phyloP scores from a whole-genome alignment of 2,888 invertebrate genomes.

The Hydroisotoma schaefferi region DNA sequence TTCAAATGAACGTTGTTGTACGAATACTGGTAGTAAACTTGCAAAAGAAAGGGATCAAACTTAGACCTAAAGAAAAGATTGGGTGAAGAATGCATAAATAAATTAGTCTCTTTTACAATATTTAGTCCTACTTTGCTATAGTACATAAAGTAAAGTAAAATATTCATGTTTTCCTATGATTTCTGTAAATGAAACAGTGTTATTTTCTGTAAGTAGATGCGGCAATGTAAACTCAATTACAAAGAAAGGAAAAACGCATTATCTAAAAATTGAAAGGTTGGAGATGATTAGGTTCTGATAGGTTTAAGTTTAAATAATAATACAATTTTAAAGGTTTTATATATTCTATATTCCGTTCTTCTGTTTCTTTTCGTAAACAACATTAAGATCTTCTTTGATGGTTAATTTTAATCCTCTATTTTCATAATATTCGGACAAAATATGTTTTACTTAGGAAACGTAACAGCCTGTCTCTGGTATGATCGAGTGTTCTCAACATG shows the following conservation, averaged over 20 bases:
- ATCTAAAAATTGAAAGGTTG: background rate
- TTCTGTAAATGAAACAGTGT: too few relatives aligned
- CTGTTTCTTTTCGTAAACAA: background rate
- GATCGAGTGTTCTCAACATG: too few relatives aligned
- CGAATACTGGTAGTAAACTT: slow-evolving; percentile 12
- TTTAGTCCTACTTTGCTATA: too few relatives aligned
- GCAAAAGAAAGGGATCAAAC: slow-evolving; percentile 8
- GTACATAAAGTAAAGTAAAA: too few relatives aligned
- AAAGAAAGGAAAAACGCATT: slow-evolving; percentile 7
- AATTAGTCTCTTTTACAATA: background rate
- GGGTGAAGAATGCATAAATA: slow-evolving; percentile 5
- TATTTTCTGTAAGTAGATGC: slow-evolving; percentile 7
- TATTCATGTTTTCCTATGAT: background rate
- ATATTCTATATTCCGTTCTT: too few relatives aligned
- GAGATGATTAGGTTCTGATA: background rate
- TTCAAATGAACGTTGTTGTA: slow-evolving; percentile 10
- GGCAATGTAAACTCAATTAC: slow-evolving; percentile 11
- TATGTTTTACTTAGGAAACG: background rate
- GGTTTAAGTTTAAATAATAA: too few relatives aligned
- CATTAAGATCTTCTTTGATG: background rate
- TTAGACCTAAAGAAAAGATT: background rate
- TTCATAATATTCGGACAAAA: background rate
- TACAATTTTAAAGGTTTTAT: too few relatives aligned
- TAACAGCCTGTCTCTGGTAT: too few relatives aligned
- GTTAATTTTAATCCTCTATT: background rate